Conservation (phyloP, 23 tunicate genomes). For the Styela clava region DNA sequence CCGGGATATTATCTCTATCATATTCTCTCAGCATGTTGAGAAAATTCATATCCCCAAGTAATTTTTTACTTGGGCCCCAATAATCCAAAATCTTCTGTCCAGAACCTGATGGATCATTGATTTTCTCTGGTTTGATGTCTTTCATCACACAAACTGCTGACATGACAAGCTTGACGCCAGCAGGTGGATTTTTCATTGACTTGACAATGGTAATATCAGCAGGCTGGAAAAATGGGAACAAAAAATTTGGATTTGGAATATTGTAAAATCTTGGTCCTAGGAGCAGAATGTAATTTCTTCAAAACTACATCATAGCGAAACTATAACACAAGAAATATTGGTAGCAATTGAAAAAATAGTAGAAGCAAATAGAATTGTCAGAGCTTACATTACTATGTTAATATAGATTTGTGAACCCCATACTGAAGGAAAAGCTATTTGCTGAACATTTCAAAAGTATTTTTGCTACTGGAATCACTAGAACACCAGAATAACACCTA, state of each 20-base stretch:
- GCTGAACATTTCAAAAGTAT: too few species aligned
- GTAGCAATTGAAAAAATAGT: too few species aligned
- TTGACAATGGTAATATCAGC: constrained; percentile 96
- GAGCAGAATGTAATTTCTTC: too few species aligned
- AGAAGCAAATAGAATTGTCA: too few species aligned
- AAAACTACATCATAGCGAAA: too few species aligned
- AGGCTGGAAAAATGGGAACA: constrained; percentile 50
- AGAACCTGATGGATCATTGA: constrained; percentile 91
- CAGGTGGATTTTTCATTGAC: constrained; percentile 95
- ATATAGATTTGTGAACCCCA: too few species aligned
- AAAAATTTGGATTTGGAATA: not conserved
- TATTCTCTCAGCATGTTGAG: constrained; percentile 68
- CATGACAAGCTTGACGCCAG: constrained; percentile 98
- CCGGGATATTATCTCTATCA: constrained; percentile 97
- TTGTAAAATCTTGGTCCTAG: not conserved
- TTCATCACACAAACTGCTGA: constrained; percentile 96
- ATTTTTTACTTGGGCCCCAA: constrained; percentile 96
- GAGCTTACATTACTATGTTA: too few species aligned
- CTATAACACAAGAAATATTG: too few species aligned
- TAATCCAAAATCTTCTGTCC: constrained; percentile 92
- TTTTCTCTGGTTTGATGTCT: constrained; percentile 93
- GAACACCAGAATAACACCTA: too few species aligned
- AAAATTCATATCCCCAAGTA: constrained; percentile 95
- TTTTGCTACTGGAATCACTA: too few species aligned
- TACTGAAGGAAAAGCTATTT: too few species aligned